A percentile compares a stretch with the other conserved stretches of the same genome.
These are phyloP conservation scores for Apeira syringaria DNA, from an alignment of 2,888 invertebrate genomes.

Conservation along the genomic window DNA sequence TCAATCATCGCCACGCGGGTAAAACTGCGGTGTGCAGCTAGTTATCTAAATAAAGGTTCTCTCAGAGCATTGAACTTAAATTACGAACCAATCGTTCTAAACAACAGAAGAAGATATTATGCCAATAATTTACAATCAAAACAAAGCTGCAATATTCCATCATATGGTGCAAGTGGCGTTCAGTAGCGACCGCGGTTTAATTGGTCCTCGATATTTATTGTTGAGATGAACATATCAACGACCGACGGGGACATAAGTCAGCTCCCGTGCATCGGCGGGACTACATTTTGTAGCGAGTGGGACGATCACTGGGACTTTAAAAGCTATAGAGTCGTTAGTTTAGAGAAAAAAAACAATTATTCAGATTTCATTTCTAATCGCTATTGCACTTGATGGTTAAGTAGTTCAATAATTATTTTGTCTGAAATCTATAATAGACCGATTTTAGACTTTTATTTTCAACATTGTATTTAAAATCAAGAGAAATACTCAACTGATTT, in stretches of 20 bases:
- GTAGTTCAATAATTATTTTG: too few species aligned
- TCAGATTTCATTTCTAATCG: too few species aligned
- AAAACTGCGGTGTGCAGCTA: too few species aligned
- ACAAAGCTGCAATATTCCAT: constrained; percentile 23
- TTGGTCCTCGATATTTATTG: constrained; percentile 80
- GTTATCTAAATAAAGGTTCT: too few species aligned
- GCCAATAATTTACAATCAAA: constrained; percentile 14
- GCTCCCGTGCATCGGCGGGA: constrained; percentile 72
- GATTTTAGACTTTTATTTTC: too few species aligned
- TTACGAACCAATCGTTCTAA: neutral
- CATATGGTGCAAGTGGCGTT: constrained; percentile 30
- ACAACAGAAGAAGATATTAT: neutral
- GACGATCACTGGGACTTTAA: constrained; percentile 65
- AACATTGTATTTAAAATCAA: too few species aligned
- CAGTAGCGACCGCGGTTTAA: constrained; percentile 60
- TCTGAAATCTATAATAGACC: too few species aligned
- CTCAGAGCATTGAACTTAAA: too few species aligned
- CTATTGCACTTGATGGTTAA: too few species aligned
- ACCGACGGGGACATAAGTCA: constrained; percentile 75
- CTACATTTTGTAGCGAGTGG: constrained; percentile 79
- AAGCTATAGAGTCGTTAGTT: constrained; percentile 39
- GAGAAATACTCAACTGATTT: too few species aligned
- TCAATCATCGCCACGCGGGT: too few species aligned
- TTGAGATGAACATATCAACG: constrained; percentile 79
- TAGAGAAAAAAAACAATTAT: too few species aligned